Percentiles rank a stretch among this genome's conserved stretches.
These are phyloP conservation scores for Rousettus leschenaultii DNA, from an alignment of 2,113 vertebrate genomes.

Conservation along the genomic window DNA sequence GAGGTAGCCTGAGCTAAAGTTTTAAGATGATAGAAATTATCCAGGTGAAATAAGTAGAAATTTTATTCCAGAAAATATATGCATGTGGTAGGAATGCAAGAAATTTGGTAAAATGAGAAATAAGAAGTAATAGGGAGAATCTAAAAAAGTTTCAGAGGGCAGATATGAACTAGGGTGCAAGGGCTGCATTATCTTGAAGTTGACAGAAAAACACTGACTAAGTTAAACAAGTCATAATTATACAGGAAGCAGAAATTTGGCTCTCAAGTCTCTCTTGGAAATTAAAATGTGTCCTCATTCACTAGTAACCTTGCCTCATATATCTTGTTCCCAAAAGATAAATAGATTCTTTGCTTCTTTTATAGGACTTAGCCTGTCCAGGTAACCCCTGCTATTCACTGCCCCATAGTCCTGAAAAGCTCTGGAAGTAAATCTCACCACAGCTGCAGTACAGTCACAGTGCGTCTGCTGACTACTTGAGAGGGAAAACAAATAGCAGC, in stretches of 20 bases:
- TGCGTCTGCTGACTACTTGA: slow-evolving; percentile 77
- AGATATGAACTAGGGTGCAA: background rate
- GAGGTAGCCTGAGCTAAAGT: background rate
- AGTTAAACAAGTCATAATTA: background rate
- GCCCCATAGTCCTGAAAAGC: slow-evolving; percentile 39
- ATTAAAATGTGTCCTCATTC: background rate
- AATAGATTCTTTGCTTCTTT: background rate
- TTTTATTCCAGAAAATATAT: background rate
- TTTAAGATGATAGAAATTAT: background rate
- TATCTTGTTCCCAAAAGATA: background rate
- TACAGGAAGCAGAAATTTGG: background rate
- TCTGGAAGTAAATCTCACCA: slow-evolving; percentile 70
- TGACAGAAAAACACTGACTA: background rate
- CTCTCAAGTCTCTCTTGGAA: background rate
- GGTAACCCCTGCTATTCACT: slow-evolving; percentile 3
- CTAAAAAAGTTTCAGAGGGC: background rate
- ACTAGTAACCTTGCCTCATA: background rate
- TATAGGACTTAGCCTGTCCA: background rate
- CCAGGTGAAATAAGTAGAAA: background rate
- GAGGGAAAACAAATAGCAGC: slow-evolving; percentile 80
- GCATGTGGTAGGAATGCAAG: background rate
- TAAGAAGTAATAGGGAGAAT: background rate
- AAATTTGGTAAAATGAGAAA: background rate
- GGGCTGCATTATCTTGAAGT: background rate
- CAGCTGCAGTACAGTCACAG: slow-evolving; percentile 81